phyloP scores from a whole-genome alignment of 2,113 vertebrate genomes.

The Lagopus muta region DNA sequence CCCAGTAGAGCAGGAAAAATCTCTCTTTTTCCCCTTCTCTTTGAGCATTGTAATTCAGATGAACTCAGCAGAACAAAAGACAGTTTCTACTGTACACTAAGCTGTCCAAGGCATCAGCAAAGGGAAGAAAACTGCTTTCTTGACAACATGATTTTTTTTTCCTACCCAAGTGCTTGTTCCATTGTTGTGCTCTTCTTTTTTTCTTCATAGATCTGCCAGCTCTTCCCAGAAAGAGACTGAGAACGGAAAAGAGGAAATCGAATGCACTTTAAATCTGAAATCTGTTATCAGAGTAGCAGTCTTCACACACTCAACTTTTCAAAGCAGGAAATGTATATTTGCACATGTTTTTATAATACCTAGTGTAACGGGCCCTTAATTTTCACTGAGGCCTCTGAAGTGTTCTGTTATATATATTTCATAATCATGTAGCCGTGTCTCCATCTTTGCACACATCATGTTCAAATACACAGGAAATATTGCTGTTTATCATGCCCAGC shows the following conservation, averaged over 20 bases:
- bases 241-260: neutral
- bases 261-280: neutral
- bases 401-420: neutral
- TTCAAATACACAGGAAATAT: neutral
- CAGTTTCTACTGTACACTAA: neutral
- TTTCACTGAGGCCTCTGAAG: neutral
- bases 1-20: neutral
- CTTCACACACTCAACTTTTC: neutral
- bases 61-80: neutral
- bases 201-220: neutral
- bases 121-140: neutral
- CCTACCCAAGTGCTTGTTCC: neutral
- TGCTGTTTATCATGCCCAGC: neutral
- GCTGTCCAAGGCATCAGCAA: neutral
- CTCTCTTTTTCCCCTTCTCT: neutral
- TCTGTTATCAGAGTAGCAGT: rapidly evolving
- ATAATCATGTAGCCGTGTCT: neutral
- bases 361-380: neutral
- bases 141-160: neutral
- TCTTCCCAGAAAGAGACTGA: neutral
- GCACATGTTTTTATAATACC: neutral
- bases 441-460: neutral
- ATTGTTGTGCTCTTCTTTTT: neutral
- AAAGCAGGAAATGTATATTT: neutral
- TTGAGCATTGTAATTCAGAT: neutral